phyloP scores from a whole-genome alignment of 2,113 vertebrate species.

The Mesocricetus auratus region DNA sequence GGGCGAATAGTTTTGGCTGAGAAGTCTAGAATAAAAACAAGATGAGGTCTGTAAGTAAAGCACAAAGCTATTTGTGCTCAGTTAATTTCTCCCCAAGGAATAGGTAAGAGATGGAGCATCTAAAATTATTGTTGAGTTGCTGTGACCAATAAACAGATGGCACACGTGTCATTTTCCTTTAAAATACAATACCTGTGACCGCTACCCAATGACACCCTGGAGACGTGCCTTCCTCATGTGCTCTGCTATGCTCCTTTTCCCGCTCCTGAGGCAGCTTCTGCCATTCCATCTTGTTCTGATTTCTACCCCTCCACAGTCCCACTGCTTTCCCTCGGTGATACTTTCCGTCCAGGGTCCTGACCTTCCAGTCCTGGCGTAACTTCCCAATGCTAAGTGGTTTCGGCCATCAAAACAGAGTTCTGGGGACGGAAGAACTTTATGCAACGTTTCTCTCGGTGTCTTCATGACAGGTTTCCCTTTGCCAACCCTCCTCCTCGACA shows the following conservation, averaged over 20 bases:
- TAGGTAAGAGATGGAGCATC: not conserved
- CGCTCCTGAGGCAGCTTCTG: not conserved
- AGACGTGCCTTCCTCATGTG: not conserved
- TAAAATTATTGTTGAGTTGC: not conserved
- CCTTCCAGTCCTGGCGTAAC: not conserved
- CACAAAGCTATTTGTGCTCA: not conserved
- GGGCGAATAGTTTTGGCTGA: constrained; percentile 1
- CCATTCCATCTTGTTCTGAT: not conserved
- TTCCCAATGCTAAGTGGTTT: not conserved
- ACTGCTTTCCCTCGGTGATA: not conserved
- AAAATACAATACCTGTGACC: not conserved
- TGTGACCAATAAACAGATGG: not conserved
- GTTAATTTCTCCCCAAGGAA: constrained; percentile 16
- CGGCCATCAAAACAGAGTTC: not conserved
- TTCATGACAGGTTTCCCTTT: not conserved
- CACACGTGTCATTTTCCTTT: not conserved
- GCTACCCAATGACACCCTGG: not conserved
- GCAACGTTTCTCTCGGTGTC: not conserved
- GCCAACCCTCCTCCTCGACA: not conserved
- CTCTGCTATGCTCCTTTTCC: not conserved
- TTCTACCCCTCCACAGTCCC: not conserved
- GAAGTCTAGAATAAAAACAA: constrained; percentile 41
- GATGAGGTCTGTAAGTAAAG: constrained; percentile 20
- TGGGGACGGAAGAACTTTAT: not conserved
- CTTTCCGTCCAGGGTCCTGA: not conserved